Evolutionary conservation across 2,888 invertebrate genomes (phyloP).

Genomic region (Dasysyrphus tricinctus): DNA sequence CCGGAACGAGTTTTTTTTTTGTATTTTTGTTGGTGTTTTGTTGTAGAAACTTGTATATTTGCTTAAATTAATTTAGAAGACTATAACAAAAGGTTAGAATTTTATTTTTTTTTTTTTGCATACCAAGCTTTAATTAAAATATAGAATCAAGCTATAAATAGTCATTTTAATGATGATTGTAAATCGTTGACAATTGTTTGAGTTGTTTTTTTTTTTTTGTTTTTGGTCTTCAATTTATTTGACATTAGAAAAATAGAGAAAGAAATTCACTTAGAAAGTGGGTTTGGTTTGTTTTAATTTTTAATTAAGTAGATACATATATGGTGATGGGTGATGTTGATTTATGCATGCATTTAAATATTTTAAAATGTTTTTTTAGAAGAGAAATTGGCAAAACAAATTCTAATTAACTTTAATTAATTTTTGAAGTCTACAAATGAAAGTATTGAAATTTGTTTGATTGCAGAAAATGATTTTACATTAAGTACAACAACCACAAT

Average conservation of each 20-base stretch:
- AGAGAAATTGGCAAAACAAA: not conserved
- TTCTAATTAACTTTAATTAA: not conserved
- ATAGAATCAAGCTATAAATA: slow-evolving; percentile 20
- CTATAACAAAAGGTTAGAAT: slow-evolving; percentile 28
- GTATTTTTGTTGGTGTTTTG: not conserved
- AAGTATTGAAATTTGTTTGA: not conserved
- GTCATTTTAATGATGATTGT: slow-evolving; percentile 21
- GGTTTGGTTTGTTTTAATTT: slow-evolving; percentile 3
- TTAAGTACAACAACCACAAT: no score
- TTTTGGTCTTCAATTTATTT: not conserved
- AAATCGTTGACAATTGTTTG: slow-evolving; percentile 22
- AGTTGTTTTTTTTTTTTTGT: not conserved
- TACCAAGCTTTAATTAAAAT: slow-evolving; percentile 13
- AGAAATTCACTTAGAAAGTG: slow-evolving; percentile 29
- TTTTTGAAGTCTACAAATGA: not conserved
- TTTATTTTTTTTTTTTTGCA: slow-evolving; percentile 15
- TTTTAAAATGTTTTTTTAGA: no score
- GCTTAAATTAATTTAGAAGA: slow-evolving; percentile 27
- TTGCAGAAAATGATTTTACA: no score
- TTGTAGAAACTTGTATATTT: slow-evolving; percentile 30
- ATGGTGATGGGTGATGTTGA: not conserved
- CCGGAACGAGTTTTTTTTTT: slow-evolving; percentile 69
- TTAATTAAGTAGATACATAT: not conserved
- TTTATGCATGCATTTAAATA: slow-evolving; percentile 4
- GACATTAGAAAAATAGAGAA: not conserved